Base-by-base conservation (phyloP, 2,113 vertebrate genomes). In the Scolopax mira region DNA sequence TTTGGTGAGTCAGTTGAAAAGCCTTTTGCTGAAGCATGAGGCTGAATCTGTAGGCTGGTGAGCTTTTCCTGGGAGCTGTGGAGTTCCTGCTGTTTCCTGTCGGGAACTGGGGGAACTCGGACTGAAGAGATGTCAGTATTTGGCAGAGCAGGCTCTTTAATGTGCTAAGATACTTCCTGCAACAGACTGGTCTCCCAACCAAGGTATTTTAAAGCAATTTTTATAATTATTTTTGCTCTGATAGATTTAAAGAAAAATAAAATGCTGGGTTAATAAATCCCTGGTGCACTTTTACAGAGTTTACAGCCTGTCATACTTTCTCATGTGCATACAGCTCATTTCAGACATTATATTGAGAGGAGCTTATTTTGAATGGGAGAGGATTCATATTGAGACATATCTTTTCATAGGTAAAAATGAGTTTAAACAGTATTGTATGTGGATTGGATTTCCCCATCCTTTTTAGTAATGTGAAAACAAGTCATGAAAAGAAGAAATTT, bases 131-230 rank as follows among this genome's bases (percentile, higher is more conserved):
- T 85, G 69, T 85, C 79, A 66, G 81, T 54, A 28, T 79, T 82
- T 60, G 82, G 77, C 95, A 94, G 73, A 85, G 88, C 80, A 89
- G 83, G 57, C 85, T 94, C 51, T 62, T 62, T 15, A 57, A 58
- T 37, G 15, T 42, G 37, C 72, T 31, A 11, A 64, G 33, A 9
- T 61, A 46, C 14, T 79, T 81, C 35, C 58, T 93, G 61, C 57
- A 89, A 70, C 85, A 96, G 89, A 88, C 92, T 95, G 67, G 57
- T 94, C 94, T 96, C 93, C 92, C 85, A 93, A 30, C 22, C 48
- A 83, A 61, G 82, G 55, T 58, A 48, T 37, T 55, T 90, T 66
- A 71, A 96, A 85, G 16, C 19, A 71, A 49, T 80, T 85, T 35
- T 48, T 72, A 14, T 8, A 46, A 62, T 39, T 74, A 22, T 42